Conservation (phyloP, 1,140 invertebrate genomes). For the Bilobella aurantiaca region DNA sequence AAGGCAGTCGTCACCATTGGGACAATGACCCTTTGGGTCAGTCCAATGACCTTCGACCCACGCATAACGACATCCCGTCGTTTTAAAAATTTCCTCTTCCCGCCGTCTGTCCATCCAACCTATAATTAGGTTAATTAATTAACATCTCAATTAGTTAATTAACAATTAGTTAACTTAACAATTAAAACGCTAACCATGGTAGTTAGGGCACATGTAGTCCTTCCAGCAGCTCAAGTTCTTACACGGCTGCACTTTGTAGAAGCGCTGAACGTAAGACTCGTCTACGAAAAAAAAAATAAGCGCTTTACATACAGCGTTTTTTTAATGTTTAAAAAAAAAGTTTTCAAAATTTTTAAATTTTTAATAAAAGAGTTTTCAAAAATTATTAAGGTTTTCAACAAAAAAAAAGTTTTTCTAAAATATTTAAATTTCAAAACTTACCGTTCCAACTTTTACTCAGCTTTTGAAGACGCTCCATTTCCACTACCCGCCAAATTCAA, state of each 20-base stretch:
- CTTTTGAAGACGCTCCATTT: too few relatives aligned
- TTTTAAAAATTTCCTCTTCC: not conserved
- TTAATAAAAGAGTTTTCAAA: too few relatives aligned
- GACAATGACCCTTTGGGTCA: not conserved
- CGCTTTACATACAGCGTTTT: too few relatives aligned
- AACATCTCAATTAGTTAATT: not conserved
- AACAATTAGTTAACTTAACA: not conserved
- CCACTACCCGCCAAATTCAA: too few relatives aligned
- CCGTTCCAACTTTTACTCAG: too few relatives aligned
- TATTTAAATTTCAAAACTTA: too few relatives aligned
- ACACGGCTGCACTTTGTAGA: not conserved
- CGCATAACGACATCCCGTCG: not conserved
- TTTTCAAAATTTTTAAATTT: too few relatives aligned
- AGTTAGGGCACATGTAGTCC: not conserved
- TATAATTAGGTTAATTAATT: not conserved
- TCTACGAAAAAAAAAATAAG: too few relatives aligned
- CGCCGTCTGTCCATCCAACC: not conserved
- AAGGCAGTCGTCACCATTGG: not conserved
- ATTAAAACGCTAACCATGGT: too few relatives aligned
- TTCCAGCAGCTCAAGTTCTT: not conserved
- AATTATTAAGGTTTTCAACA: too few relatives aligned
- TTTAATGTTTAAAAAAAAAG: too few relatives aligned
- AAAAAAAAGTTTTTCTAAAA: too few relatives aligned
- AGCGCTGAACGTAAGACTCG: not conserved
- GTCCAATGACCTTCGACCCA: not conserved